A percentile compares a stretch with the other conserved stretches of the same genome.
Conservation (phyloP, 2,113 vertebrate genomes). For the Acrocephalus arundinaceus region DNA sequence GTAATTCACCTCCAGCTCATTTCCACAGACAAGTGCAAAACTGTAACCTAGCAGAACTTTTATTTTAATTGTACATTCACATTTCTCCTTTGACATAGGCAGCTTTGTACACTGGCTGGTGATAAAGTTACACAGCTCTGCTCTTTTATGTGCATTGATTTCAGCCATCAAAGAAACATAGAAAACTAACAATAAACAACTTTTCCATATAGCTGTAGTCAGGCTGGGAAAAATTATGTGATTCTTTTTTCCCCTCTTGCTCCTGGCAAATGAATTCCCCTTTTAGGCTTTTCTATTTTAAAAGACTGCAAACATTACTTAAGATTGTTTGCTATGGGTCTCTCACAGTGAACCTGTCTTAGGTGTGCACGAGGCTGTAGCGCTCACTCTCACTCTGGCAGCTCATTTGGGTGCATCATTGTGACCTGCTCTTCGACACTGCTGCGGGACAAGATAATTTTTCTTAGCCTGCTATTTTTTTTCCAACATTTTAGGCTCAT, state of each 20-base stretch:
- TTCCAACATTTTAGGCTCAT: neutral
- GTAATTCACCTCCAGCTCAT: neutral
- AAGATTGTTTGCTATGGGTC: neutral
- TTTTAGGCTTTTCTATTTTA: neutral
- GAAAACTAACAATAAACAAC: neutral
- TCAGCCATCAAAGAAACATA: neutral
- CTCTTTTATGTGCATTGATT: neutral
- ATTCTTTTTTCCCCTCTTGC: neutral
- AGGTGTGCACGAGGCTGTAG: neutral
- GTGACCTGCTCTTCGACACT: neutral
- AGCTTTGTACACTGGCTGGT: neutral
- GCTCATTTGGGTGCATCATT: neutral
- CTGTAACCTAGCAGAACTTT: conserved; percentile 30
- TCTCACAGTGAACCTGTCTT: neutral
- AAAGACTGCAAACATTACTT: neutral
- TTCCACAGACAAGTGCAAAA: conserved; percentile 33
- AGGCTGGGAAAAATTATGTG: neutral
- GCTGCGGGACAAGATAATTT: neutral
- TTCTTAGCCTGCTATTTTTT: neutral
- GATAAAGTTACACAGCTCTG: neutral
- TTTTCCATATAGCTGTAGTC: neutral
- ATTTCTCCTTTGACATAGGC: neutral
- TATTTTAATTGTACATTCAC: conserved; percentile 19
- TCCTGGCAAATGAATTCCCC: neutral
- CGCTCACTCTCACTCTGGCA: accelerated